These are phyloP conservation scores for Liodrosophila aerea DNA, from an alignment of 2,888 invertebrate genomes.

Conservation along the genomic window DNA sequence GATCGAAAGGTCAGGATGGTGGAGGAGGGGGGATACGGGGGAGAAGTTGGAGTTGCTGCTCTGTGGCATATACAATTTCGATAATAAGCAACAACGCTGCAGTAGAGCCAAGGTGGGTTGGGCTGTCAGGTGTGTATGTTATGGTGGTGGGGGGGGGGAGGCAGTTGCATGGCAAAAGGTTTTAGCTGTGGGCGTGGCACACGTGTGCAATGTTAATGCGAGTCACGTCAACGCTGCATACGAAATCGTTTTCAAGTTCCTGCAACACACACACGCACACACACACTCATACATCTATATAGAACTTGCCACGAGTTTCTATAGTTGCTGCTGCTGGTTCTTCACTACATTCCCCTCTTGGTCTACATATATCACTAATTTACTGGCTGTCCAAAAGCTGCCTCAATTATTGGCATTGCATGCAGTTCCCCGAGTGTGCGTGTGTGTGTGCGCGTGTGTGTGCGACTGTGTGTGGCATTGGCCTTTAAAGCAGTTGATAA, in stretches of 20 bases:
- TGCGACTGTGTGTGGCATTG: conserved; percentile 52
- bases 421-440: conserved; percentile 14
- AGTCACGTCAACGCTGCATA: conserved; percentile 76
- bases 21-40: not conserved
- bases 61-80: conserved; percentile 75
- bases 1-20: not conserved
- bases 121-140: no score
- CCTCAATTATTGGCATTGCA: conserved; percentile 55
- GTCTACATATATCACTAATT: conserved; percentile 7
- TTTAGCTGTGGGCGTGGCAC: conserved; percentile 43
- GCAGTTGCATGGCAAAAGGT: not conserved
- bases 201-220: conserved; percentile 70
- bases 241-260: conserved; percentile 62
- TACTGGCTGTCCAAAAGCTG: conserved; percentile 27
- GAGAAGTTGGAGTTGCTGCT: conserved; percentile 58
- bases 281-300: conserved; percentile 2
- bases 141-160: not conserved
- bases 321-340: not conserved
- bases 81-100: conserved; percentile 71
- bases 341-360: not conserved
- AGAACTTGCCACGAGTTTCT: conserved; percentile 40
- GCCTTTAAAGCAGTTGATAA: conserved; percentile 43
- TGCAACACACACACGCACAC: conserved; percentile 7
- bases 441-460: no score
- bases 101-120: no score